Evolutionary conservation across 1,140 invertebrate genomes (phyloP), one percentile per base, ranked within the genome.

Genomic region (Reticulitermes speratus): DNA sequence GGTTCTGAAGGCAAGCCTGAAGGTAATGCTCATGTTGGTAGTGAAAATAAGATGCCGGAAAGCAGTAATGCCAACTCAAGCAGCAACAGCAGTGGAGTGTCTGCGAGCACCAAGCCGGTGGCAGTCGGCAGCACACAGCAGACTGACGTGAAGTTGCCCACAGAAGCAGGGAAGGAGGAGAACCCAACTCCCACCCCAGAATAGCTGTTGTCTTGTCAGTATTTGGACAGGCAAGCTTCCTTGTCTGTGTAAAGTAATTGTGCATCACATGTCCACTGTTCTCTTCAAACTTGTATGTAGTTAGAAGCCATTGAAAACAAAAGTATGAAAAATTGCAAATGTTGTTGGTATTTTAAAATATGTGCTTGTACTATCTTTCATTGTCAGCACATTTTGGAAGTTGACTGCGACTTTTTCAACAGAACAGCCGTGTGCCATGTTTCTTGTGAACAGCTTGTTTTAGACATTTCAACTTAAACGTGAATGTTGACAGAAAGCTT

Each of bases 1-100:
- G 65, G 44, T 23, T 45, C 87, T 25, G 87, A 87, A 82, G 84
- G 84, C n/a, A 86, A 86, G 83, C 48, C 82, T 38, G 86, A 86
- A 75, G 12, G 25, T n/a, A 75, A 75, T 75, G 25, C 65, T 75
- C 65, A 75, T 30, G 65, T 75, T 30, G 32, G 69, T 52, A 82
- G 86, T 38, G 52, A 86, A 44, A 86, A 59, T 48, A 86, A 86
- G 75, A 86, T 86, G 69, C 44, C 81, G 23, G 87, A 82, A 83
- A 59, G 48, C 85, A 85, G 59, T 85, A 75, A n/a, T 69, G 86
- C 83, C 45, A 86, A 69, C 45, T 48, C 84, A 52, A 59, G 30
- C n/a, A 69, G 23, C 81, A 86, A 45, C 30, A 45, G 48, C 19
- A 52, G 52, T 16, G n/a, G 44, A n/a, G 44, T 45, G 2, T 32